Conservation (phyloP, 2,888 invertebrate genomes). For the Epinotia brunnichana region DNA sequence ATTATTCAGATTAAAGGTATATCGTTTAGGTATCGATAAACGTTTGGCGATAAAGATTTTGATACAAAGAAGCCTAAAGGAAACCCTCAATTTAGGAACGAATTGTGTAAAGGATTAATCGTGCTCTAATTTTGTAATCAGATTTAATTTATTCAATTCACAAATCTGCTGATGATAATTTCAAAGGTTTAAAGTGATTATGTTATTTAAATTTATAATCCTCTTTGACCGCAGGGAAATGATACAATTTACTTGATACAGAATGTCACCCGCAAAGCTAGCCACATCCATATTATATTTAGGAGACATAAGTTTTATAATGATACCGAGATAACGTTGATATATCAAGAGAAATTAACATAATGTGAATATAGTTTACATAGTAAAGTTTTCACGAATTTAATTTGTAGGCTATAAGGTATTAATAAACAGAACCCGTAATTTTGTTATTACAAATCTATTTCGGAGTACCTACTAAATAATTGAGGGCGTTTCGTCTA, state of each 20-base stretch:
- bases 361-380: not conserved
- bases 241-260: not conserved
- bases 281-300: not conserved
- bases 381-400: not conserved
- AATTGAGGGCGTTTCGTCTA: not conserved
- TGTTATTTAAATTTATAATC: conserved; percentile 24
- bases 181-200: conserved; percentile 26
- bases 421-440: too few relatives aligned
- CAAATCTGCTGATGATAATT: conserved; percentile 18
- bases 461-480: not conserved
- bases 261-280: not conserved
- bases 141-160: conserved; percentile 24
- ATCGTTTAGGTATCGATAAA: not conserved
- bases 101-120: conserved; percentile 20
- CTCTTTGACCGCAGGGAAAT: not conserved
- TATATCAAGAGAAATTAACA: too few relatives aligned
- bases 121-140: conserved; percentile 4
- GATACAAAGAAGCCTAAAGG: conserved; percentile 13
- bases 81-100: conserved; percentile 8
- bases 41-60: conserved; percentile 9
- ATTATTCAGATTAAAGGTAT: not conserved
- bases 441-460: not conserved
- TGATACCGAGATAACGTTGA: not conserved
- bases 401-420: not conserved
- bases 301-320: not conserved